These are phyloP conservation scores for Trichogramma dendrolimi DNA, from an alignment of 2,888 invertebrate species.

Conservation along the genomic window DNA sequence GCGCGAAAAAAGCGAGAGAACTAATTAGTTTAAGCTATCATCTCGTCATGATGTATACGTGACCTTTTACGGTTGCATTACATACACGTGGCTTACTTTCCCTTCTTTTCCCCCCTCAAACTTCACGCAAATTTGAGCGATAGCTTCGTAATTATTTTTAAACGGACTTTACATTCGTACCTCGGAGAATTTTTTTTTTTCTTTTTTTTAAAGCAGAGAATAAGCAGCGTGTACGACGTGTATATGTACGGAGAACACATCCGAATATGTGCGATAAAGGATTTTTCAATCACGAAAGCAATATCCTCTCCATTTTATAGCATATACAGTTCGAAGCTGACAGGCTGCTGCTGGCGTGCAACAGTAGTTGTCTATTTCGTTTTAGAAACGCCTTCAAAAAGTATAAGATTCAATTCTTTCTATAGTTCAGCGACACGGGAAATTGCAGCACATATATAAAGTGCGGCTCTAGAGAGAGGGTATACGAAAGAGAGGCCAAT, in stretches of 20 bases:
- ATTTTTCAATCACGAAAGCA: conserved; percentile 28
- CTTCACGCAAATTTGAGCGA: too few relatives aligned
- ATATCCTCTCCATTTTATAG: conserved; percentile 28
- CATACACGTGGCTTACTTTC: too few relatives aligned
- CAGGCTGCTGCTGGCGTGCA: conserved; percentile 19
- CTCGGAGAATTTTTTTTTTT: background rate
- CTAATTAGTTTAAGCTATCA: too few relatives aligned
- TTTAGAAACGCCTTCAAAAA: conserved; percentile 23
- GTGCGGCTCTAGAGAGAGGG: background rate
- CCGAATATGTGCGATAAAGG: conserved; percentile 24
- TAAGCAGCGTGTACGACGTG: too few relatives aligned
- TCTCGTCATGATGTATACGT: too few relatives aligned
- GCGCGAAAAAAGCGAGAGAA: too few relatives aligned
- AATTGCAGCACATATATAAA: conserved; percentile 22
- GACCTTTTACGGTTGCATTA: too few relatives aligned
- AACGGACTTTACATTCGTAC: background rate
- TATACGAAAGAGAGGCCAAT: conserved; percentile 7
- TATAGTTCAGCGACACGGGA: conserved; percentile 19
- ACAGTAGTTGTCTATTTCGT: conserved; percentile 25
- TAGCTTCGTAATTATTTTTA: too few relatives aligned
- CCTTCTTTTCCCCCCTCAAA: too few relatives aligned
- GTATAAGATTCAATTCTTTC: conserved; percentile 27
- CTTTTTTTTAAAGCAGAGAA: background rate
- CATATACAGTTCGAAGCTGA: conserved; percentile 3
- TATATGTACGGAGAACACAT: background rate